These are phyloP conservation scores for Mamestra configurata DNA, from an alignment of 1,140 invertebrate genomes.

Conservation along the genomic window DNA sequence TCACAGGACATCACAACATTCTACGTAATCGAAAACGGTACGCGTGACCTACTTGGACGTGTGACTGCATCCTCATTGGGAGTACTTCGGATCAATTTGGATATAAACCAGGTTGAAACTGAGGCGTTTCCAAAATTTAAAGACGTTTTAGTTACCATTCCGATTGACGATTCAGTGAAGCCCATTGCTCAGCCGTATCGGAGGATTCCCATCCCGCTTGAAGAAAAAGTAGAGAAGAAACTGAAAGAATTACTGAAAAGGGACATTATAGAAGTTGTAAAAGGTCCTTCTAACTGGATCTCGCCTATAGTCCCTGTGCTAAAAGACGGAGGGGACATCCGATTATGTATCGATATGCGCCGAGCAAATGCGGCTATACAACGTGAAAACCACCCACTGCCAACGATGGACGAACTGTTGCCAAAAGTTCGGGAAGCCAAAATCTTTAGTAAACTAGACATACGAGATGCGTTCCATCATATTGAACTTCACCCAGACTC, in stretches of 20 bases:
- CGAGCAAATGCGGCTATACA: slow-evolving; percentile 62
- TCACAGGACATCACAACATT: slow-evolving; percentile 12
- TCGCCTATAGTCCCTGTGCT: slow-evolving; percentile 73
- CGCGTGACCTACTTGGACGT: slow-evolving; percentile 60
- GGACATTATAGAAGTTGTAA: slow-evolving; percentile 76
- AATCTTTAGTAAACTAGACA: slow-evolving; percentile 64
- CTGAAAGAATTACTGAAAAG: slow-evolving; percentile 58
- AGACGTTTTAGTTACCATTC: slow-evolving; percentile 64
- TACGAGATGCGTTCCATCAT: slow-evolving; percentile 66
- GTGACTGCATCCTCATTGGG: slow-evolving; percentile 49
- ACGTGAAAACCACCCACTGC: slow-evolving; percentile 65
- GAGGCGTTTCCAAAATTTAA: slow-evolving; percentile 74
- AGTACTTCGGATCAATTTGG: slow-evolving; percentile 56
- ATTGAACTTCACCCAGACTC: slow-evolving; percentile 40
- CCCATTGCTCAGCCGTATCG: slow-evolving; percentile 70
- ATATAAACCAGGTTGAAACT: slow-evolving; percentile 54
- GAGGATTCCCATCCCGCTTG: slow-evolving; percentile 67
- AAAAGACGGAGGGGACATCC: slow-evolving; percentile 65
- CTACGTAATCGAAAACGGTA: slow-evolving; percentile 53
- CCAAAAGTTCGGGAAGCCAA: slow-evolving; percentile 58
- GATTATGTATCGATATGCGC: slow-evolving; percentile 67
- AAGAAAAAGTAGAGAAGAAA: slow-evolving; percentile 61
- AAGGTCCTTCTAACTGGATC: slow-evolving; percentile 70
- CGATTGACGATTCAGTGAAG: slow-evolving; percentile 61
- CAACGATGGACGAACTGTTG: slow-evolving; percentile 61